Evolutionary conservation across 2,113 vertebrate species (phyloP).

Genomic region (Dascyllus trimaculatus): DNA sequence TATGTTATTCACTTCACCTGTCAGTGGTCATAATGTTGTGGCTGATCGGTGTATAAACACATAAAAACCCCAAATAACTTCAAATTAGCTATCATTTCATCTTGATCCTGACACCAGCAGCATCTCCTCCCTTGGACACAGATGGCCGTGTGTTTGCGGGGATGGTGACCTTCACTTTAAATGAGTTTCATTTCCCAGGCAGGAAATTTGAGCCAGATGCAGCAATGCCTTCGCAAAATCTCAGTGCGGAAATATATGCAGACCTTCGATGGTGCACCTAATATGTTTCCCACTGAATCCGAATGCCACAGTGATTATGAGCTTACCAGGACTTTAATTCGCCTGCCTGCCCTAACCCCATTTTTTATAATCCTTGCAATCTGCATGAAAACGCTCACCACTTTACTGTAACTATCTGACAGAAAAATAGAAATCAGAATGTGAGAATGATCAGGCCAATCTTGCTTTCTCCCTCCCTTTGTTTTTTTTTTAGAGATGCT

Average conservation of each 20-base stretch:
- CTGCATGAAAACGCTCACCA: slow-evolving; percentile 27
- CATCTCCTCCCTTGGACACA: slow-evolving; percentile 25
- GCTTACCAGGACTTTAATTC: slow-evolving; percentile 71
- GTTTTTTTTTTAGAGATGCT: neutral
- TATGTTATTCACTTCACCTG: too few species aligned
- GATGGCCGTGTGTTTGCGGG: slow-evolving; percentile 39
- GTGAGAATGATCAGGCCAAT: neutral
- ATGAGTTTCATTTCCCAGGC: slow-evolving; percentile 46
- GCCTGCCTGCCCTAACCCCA: slow-evolving; percentile 28
- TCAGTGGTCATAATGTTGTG: too few species aligned
- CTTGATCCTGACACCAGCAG: slow-evolving; percentile 7
- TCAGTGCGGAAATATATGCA: slow-evolving; percentile 22
- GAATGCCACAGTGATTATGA: slow-evolving; percentile 70
- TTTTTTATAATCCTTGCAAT: slow-evolving; percentile 61
- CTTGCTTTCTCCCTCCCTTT: neutral
- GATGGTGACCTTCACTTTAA: slow-evolving; percentile 64
- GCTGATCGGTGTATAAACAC: too few species aligned
- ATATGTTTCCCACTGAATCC: slow-evolving; percentile 42
- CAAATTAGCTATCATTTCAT: neutral
- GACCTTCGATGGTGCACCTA: slow-evolving; percentile 15
- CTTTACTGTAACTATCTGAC: slow-evolving; percentile 1
- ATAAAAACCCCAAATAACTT: neutral
- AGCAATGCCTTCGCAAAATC: slow-evolving; percentile 29
- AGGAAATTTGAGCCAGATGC: slow-evolving; percentile 43
- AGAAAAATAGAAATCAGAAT: neutral